phyloP scores from a whole-genome alignment of 1,140 invertebrate genomes.

The Drosophila sulfurigaster region DNA sequence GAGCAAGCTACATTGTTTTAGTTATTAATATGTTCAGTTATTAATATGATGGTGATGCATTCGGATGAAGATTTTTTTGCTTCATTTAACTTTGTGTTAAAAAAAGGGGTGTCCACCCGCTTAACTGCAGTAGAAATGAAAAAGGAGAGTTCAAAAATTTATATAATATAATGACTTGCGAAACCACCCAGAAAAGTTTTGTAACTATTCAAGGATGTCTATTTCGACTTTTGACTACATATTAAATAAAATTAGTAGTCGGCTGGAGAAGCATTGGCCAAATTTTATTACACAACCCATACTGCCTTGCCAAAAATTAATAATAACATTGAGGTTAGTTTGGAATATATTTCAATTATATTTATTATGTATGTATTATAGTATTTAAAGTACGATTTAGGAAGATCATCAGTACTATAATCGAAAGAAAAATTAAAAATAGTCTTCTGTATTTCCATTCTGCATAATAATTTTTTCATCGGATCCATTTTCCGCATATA shows the following conservation, averaged over 20 bases:
- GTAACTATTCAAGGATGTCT: slow-evolving; percentile 19
- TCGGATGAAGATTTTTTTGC: too few species aligned
- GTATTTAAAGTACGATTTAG: background rate
- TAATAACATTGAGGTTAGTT: slow-evolving; percentile 19
- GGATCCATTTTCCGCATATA: slow-evolving; percentile 13
- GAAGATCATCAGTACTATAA: background rate
- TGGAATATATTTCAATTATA: background rate
- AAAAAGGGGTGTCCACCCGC: slow-evolving; percentile 8
- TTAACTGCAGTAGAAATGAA: too few species aligned
- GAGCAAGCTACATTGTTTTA: slow-evolving; percentile 19
- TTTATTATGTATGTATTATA: background rate
- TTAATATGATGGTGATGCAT: background rate
- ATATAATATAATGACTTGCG: slow-evolving; percentile 2
- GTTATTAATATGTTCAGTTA: slow-evolving; percentile 2
- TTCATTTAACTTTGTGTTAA: slow-evolving; percentile 11
- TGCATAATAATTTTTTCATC: slow-evolving; percentile 12
- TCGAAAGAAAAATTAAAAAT: slow-evolving; percentile 13
- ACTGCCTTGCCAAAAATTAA: slow-evolving; percentile 17
- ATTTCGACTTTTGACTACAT: slow-evolving; percentile 20
- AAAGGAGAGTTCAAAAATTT: too few species aligned
- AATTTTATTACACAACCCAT: slow-evolving; percentile 13
- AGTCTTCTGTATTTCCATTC: slow-evolving; percentile 3
- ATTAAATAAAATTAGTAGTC: slow-evolving; percentile 1
- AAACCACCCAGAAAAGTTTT: slow-evolving; percentile 1
- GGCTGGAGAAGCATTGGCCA: background rate